Percentiles rank a stretch among this genome's conserved stretches.
phyloP scores from a whole-genome alignment of 2,113 vertebrate species.

The Prietella phreatophila region DNA sequence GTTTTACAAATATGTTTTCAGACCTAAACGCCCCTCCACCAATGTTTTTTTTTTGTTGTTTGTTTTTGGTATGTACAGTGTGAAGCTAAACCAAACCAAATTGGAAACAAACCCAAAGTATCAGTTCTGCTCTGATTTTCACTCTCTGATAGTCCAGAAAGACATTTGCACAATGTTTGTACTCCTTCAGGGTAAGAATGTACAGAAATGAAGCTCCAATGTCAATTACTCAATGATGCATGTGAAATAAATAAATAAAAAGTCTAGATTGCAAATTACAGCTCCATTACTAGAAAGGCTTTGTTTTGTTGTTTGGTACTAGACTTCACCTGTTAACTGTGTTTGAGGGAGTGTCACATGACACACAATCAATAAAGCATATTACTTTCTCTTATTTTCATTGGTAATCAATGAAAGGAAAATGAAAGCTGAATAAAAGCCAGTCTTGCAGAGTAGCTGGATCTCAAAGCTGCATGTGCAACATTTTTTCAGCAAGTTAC shows the following conservation, averaged over 20 bases:
- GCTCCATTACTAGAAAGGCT: not conserved
- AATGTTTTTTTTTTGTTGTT: too few relatives aligned
- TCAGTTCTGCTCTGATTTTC: too few relatives aligned
- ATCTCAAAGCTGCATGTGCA: not conserved
- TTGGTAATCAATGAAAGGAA: not conserved
- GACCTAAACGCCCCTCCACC: too few relatives aligned
- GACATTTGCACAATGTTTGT: too few relatives aligned
- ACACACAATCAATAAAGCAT: not conserved
- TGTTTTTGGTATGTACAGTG: too few relatives aligned
- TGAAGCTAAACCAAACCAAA: not conserved
- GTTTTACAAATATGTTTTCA: too few relatives aligned
- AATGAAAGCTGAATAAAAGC: not conserved
- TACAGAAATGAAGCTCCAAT: too few relatives aligned
- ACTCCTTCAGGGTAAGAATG: too few relatives aligned
- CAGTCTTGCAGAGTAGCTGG: not conserved
- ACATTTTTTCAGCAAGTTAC: not conserved
- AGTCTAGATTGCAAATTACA: not conserved
- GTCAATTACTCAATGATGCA: too few relatives aligned
- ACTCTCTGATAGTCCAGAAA: too few relatives aligned
- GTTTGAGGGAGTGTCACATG: not conserved
- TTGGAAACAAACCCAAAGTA: too few relatives aligned
- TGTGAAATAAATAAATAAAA: not conserved
- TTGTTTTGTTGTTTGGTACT: not conserved
- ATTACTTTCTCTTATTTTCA: not conserved
- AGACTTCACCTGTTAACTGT: not conserved